These are phyloP conservation scores for Anguilla japonica DNA, from an alignment of 2,113 vertebrate species.

Conservation along the genomic window DNA sequence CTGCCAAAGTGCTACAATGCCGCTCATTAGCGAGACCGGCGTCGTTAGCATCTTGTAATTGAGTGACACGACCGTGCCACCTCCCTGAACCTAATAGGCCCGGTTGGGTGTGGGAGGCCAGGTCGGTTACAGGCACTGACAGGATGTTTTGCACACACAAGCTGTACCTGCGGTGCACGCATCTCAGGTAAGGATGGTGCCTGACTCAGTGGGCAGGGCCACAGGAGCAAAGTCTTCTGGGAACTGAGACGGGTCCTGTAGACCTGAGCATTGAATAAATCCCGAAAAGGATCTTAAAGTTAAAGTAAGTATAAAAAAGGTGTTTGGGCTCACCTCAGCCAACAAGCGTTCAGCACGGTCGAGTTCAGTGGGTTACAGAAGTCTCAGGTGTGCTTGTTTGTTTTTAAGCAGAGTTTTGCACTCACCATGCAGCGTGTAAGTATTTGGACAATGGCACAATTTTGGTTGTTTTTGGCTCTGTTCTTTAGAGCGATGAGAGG, in stretches of 20 bases:
- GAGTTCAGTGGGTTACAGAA: background rate
- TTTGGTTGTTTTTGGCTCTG: too few relatives aligned
- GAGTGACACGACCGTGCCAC: conserved; percentile 1
- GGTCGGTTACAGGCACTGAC: background rate
- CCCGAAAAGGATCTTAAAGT: too few relatives aligned
- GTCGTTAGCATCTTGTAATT: conserved; percentile 6
- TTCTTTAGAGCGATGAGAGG: too few relatives aligned
- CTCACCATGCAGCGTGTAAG: background rate
- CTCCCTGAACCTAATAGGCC: conserved; percentile 5
- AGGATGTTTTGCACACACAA: background rate
- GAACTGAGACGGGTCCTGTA: background rate
- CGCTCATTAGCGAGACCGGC: background rate
- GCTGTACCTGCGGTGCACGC: background rate
- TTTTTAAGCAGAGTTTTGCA: background rate
- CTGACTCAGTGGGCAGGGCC: background rate
- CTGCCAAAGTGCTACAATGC: conserved; percentile 8
- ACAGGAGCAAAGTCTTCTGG: background rate
- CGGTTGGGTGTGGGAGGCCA: background rate
- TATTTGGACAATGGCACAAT: too few relatives aligned
- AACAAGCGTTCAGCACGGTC: background rate
- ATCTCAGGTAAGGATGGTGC: background rate
- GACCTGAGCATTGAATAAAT: too few relatives aligned
- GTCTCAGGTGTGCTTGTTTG: background rate
- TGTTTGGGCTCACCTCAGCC: background rate
- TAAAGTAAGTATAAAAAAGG: background rate